Percentiles rank a stretch among this genome's conserved stretches.
Conservation (phyloP, 2,797 vertebrate genomes). For the Microtus agrestis region DNA sequence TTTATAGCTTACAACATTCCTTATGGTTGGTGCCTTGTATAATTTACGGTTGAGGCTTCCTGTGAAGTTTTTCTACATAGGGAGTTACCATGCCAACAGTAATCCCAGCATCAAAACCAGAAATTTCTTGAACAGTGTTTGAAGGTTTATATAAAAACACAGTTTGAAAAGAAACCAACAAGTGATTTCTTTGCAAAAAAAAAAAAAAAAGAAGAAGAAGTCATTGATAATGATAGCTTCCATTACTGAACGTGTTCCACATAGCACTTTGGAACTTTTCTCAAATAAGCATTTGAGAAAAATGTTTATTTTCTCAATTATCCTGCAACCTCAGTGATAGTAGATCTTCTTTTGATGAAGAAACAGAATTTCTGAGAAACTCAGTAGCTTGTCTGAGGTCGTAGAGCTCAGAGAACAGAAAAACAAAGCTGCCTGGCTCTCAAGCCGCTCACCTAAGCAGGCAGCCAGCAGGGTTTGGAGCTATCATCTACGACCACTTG, state of each 20-base stretch:
- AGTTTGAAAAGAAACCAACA: slow-evolving; percentile 50
- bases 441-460: background rate
- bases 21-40: slow-evolving; percentile 48
- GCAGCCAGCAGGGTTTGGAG: background rate
- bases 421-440: background rate
- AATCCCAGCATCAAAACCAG: background rate
- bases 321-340: background rate
- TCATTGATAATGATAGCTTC: slow-evolving; percentile 5
- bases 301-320: slow-evolving; percentile 42
- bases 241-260: background rate
- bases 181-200: slow-evolving; percentile 25
- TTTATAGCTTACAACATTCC: slow-evolving; percentile 42
- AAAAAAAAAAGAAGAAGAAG: background rate
- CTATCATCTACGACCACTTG: background rate
- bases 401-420: background rate
- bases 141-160: slow-evolving; percentile 11
- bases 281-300: too few species aligned
- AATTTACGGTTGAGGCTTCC: slow-evolving; percentile 17
- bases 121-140: slow-evolving; percentile 34
- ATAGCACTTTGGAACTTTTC: background rate
- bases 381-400: background rate
- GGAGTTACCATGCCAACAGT: slow-evolving; percentile 4
- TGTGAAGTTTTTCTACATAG: slow-evolving; percentile 51
- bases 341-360: background rate
- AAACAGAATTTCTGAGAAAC: slow-evolving; percentile 33